A percentile compares a stretch with the other conserved stretches of the same genome.
phyloP scores from a whole-genome alignment of 1,140 invertebrate species.

The Heterodera schachtii region DNA sequence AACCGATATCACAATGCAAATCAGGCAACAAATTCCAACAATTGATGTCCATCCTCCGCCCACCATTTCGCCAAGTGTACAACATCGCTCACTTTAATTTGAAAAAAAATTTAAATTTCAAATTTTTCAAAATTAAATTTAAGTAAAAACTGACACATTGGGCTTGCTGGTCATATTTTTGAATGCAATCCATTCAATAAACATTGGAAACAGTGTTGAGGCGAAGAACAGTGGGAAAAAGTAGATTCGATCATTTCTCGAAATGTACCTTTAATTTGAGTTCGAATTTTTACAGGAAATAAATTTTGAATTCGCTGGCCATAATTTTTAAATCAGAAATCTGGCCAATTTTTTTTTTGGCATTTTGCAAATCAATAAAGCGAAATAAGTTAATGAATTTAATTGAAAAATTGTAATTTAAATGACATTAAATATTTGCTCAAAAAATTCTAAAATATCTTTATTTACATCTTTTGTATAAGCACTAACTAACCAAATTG shows the following conservation, averaged over 20 bases:
- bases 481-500: conserved; percentile 4
- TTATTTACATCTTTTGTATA: too few species aligned
- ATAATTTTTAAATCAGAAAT: too few species aligned
- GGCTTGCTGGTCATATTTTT: background rate
- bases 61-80: background rate
- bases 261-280: background rate
- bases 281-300: too few species aligned
- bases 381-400: too few species aligned
- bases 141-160: background rate
- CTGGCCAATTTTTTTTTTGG: too few species aligned
- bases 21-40: background rate
- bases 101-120: too few species aligned
- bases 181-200: background rate
- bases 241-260: background rate
- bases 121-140: too few species aligned
- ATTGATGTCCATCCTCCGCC: background rate
- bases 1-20: background rate
- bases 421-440: too few species aligned
- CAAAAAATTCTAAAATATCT: too few species aligned
- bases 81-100: background rate
- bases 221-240: background rate
- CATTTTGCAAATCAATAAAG: too few species aligned
- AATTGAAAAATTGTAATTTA: too few species aligned
- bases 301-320: too few species aligned
- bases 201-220: background rate